phyloP scores from a whole-genome alignment of 2,113 vertebrate genomes.

The Callocephalon fimbriatum region DNA sequence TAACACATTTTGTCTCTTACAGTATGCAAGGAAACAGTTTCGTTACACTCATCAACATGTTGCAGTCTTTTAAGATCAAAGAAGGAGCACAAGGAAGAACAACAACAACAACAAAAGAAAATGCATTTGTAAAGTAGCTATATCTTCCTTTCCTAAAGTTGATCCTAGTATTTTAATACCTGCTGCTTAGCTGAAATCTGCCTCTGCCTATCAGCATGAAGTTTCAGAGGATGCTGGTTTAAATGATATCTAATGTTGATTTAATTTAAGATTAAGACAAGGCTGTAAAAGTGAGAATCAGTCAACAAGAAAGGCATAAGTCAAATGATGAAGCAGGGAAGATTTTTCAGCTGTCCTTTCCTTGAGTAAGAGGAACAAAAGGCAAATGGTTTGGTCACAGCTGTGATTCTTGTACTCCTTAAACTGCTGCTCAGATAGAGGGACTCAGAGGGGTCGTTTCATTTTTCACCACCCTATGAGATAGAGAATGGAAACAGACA shows the following conservation, averaged over 20 bases:
- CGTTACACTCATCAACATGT: not conserved
- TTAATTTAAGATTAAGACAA: constrained; percentile 27
- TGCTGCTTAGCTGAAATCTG: not conserved
- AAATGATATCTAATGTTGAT: constrained; percentile 1
- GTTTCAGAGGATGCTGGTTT: constrained; percentile 17
- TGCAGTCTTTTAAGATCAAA: not conserved
- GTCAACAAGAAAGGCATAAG: constrained; percentile 10
- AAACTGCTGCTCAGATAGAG: not conserved
- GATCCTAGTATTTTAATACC: not conserved
- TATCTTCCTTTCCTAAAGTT: not conserved
- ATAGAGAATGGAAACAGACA: not conserved
- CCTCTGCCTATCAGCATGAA: not conserved
- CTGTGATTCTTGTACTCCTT: not conserved
- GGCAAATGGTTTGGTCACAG: not conserved
- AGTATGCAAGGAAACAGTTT: not conserved
- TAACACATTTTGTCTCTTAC: not conserved
- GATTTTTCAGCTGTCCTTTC: not conserved
- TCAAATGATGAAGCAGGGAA: not conserved
- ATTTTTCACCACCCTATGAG: not conserved
- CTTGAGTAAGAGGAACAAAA: constrained; percentile 1
- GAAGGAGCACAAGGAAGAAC: not conserved
- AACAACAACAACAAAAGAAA: not conserved
- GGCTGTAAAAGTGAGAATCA: not conserved
- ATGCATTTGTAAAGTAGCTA: not conserved
- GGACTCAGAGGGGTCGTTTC: accelerated